Percentiles rank a stretch among this genome's conserved stretches.
Conservation (phyloP, 2,888 invertebrate genomes). For the Elmis aenea region DNA sequence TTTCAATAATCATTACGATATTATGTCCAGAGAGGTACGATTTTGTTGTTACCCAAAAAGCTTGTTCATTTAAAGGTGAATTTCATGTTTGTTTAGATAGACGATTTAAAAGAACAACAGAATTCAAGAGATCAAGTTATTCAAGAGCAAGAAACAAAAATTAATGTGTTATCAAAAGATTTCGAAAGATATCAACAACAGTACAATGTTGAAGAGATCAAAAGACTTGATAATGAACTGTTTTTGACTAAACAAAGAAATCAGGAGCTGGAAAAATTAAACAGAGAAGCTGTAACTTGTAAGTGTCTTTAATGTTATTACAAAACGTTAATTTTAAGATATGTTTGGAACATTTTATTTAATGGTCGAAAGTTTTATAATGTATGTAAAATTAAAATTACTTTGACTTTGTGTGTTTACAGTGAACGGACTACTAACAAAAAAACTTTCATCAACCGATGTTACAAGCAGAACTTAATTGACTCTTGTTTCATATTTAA, state of each 20-base stretch:
- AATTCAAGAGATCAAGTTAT: conserved; percentile 31
- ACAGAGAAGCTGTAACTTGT: conserved; percentile 40
- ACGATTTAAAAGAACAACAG: conserved; percentile 24
- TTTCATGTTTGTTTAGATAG: conserved; percentile 25
- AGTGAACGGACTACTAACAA: conserved; percentile 36
- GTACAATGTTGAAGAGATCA: conserved; percentile 33
- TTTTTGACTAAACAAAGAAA: conserved; percentile 27
- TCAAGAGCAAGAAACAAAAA: conserved; percentile 28
- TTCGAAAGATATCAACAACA: conserved; percentile 34
- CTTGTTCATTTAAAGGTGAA: no score
- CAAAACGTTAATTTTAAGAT: conserved; percentile 3
- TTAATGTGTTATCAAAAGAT: conserved; percentile 31
- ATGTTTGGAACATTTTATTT: conserved; percentile 5
- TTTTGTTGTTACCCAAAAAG: not conserved
- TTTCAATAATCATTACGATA: conserved; percentile 42
- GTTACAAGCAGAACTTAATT: no score
- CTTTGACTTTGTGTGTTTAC: conserved; percentile 21
- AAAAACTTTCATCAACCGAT: conserved; percentile 33
- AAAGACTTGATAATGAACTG: conserved; percentile 32
- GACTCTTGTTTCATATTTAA: no score
- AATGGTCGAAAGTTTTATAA: no score
- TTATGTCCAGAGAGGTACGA: conserved; percentile 35
- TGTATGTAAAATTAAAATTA: no score
- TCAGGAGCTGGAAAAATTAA: conserved; percentile 36
- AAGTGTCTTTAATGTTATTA: conserved; percentile 11